These are phyloP conservation scores for Amphipoea oculea DNA, from an alignment of 2,888 invertebrate genomes.

Conservation along the genomic window DNA sequence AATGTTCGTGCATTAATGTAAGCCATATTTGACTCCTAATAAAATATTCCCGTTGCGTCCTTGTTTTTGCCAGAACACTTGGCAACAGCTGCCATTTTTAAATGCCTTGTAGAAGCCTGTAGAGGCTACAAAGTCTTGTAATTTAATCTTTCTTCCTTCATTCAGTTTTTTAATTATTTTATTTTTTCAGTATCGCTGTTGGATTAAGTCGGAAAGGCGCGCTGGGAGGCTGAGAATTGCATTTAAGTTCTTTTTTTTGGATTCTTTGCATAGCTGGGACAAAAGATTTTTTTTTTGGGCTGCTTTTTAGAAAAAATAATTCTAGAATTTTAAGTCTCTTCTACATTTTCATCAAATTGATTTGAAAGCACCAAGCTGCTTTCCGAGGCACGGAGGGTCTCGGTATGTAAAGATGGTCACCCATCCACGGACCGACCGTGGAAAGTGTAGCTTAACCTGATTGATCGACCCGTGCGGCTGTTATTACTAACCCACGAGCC, in stretches of 20 bases:
- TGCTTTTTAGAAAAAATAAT: neutral
- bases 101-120: conserved; percentile 59
- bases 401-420: too few species aligned
- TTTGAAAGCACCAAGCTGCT: too few species aligned
- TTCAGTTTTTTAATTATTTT: conserved; percentile 58
- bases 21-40: conserved; percentile 50
- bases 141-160: conserved; percentile 57
- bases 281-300: neutral
- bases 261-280: neutral
- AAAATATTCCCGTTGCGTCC: conserved; percentile 60
- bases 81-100: conserved; percentile 64
- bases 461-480: too few species aligned
- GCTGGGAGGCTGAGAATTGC: conserved; percentile 45
- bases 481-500: too few species aligned
- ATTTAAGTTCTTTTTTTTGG: conserved; percentile 17
- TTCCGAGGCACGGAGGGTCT: too few species aligned
- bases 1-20: conserved; percentile 39
- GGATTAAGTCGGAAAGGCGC: conserved; percentile 20
- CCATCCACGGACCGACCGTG: too few species aligned
- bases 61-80: conserved; percentile 48
- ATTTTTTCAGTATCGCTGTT: conserved; percentile 36
- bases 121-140: conserved; percentile 58
- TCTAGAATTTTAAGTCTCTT: neutral
- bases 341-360: neutral
- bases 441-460: too few species aligned